Conservation (phyloP, 1,140 invertebrate genomes). For the Cydia fagiglandana region DNA sequence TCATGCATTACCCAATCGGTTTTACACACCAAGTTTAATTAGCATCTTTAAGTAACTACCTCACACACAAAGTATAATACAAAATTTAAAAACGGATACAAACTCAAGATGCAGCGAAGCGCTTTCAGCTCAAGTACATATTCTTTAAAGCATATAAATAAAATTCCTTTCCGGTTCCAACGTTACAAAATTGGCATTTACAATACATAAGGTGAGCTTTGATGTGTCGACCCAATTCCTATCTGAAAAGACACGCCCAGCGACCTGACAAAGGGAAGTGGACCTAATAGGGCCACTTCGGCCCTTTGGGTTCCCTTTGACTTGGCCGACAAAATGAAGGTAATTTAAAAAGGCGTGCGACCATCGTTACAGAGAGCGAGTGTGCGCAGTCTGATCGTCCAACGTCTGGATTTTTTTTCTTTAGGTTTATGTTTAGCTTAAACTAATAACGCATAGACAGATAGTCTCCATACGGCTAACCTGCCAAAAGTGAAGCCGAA, state of each 20-base stretch:
- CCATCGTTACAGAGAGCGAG: slow-evolving; percentile 5
- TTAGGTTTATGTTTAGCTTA: not conserved
- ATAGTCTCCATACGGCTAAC: no score
- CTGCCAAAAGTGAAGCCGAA: no score
- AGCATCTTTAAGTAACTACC: not conserved
- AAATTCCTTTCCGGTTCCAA: slow-evolving; percentile 17
- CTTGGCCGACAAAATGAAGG: slow-evolving; percentile 35
- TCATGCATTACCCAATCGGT: not conserved
- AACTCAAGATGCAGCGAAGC: not conserved
- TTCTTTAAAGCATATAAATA: slow-evolving; percentile 22
- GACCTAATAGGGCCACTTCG: slow-evolving; percentile 32
- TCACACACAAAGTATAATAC: not conserved
- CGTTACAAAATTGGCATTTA: slow-evolving; percentile 25
- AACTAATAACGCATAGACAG: no score
- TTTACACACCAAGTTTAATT: not conserved
- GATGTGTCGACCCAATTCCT: slow-evolving; percentile 36
- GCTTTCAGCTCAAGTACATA: not conserved
- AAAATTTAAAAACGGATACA: not conserved
- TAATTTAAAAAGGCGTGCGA: slow-evolving; percentile 29
- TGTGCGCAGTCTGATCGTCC: slow-evolving; percentile 6
- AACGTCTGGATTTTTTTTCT: not conserved
- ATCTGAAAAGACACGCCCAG: slow-evolving; percentile 35
- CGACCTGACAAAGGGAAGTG: slow-evolving; percentile 24
- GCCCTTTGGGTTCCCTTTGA: slow-evolving; percentile 30
- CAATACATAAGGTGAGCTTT: slow-evolving; percentile 30